Conservation (phyloP, 2,797 vertebrate genomes). For the Dryobates pubescens region DNA sequence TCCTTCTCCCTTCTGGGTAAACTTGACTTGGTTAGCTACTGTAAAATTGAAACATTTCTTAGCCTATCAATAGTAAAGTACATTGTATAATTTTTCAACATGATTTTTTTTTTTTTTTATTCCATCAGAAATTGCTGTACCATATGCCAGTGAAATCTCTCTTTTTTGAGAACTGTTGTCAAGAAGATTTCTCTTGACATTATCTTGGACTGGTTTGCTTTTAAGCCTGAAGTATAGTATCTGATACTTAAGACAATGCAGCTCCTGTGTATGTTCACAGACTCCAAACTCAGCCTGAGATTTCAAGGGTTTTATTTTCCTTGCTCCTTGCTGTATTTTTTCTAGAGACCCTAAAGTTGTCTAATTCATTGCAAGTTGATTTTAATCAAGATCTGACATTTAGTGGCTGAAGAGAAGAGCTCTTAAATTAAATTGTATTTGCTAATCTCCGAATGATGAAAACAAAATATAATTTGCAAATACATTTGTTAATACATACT, state of each 20-base stretch:
- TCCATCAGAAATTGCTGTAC: neutral
- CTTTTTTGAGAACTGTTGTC: neutral
- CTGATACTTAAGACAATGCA: neutral
- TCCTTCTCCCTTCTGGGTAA: neutral
- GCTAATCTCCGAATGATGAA: conserved; percentile 1
- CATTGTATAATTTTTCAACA: neutral
- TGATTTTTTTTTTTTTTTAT: neutral
- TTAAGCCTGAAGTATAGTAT: neutral
- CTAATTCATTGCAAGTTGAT: neutral
- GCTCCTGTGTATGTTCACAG: neutral
- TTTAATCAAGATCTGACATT: conserved; percentile 27
- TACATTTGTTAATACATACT: neutral
- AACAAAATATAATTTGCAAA: conserved; percentile 36
- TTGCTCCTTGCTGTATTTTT: neutral
- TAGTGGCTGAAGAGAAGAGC: neutral
- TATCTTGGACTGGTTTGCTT: neutral
- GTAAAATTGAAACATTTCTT: neutral
- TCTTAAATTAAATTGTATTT: conserved; percentile 51
- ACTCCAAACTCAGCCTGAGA: neutral
- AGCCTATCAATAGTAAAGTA: neutral
- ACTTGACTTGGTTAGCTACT: neutral
- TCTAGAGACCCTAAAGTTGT: neutral
- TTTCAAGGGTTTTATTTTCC: neutral
- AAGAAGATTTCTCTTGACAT: neutral
- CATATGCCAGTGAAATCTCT: neutral